A percentile compares a stretch with the other conserved stretches of the same genome.
Evolutionary conservation across 2,888 invertebrate genomes (phyloP).

Genomic region (Tribolium freemani): DNA sequence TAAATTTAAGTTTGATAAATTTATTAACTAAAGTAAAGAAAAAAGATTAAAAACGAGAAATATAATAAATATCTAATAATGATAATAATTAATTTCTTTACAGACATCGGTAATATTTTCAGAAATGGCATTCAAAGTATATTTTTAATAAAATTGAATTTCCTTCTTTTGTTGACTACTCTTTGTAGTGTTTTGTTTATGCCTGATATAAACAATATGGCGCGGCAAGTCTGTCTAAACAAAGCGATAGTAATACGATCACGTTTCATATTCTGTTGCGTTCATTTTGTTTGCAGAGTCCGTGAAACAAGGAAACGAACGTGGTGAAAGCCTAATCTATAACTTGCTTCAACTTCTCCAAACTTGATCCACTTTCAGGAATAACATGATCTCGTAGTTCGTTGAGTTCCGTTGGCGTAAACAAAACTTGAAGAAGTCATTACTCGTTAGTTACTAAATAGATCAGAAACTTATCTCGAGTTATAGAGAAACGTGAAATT

Average conservation of each 20-base stretch:
- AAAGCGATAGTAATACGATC: slow-evolving; percentile 27
- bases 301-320: slow-evolving; percentile 34
- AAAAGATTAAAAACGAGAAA: no score
- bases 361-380: slow-evolving; percentile 47
- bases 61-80: no score
- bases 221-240: slow-evolving; percentile 4
- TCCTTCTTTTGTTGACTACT: background rate
- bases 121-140: background rate
- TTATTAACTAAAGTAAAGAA: no score
- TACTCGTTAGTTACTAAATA: slow-evolving; percentile 42
- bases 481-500: slow-evolving; percentile 29
- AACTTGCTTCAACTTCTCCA: slow-evolving; percentile 44
- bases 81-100: no score
- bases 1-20: no score
- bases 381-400: slow-evolving; percentile 45
- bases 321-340: slow-evolving; percentile 41
- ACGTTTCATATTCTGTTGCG: slow-evolving; percentile 33
- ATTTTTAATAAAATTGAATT: background rate
- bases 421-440: slow-evolving; percentile 46
- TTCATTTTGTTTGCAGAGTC: slow-evolving; percentile 32
- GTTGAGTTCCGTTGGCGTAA: slow-evolving; percentile 42
- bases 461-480: slow-evolving; percentile 33
- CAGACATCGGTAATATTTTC: background rate
- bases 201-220: background rate
- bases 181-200: background rate